Evolutionary conservation across 2,113 vertebrate species (phyloP), one percentile per base, ranked within the genome.

Genomic region (Beaufortia kweichowensis): DNA sequence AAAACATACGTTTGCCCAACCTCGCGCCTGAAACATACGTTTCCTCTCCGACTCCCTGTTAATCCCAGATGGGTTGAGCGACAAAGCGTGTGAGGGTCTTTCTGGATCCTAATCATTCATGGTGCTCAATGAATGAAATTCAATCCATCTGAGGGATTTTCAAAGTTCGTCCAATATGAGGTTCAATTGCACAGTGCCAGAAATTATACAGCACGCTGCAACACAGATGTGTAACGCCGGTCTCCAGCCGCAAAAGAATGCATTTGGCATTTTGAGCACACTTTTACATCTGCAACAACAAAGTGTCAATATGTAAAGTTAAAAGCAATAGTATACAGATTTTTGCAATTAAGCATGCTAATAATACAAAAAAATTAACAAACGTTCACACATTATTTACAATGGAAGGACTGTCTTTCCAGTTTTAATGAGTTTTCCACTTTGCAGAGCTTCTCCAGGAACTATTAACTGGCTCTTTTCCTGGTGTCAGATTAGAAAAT

Each of bases 401-500:
- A 83, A 84, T 80, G 83, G 84, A 87, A 81, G 79, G 75, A 70
- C 77, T 75, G 82, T 78, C 86, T 85, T 85, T 80, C 75, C 76
- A 61, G 55, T 79, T 85, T 81, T 79, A 82, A 86, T 79, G 60
- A 35, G 46, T 70, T 84, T 87, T 87, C 86, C 81, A 71, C 81
- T 79, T 75, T 80, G 73, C 63, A 60, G 70, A 77, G 56, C 67
- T 14, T 71, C 78, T 86, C 81, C 84, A 80, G 75, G 61, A 56
- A 11, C 67, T 59, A 84, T 82, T 80, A 88, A 71, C 59, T 84
- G 84, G 86, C 87, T 17, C 71, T 74, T 67, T 77, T 75, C 81
- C 84, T 85, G 8, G 9, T 59, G 82, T 75, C 80, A 85, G 80
- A 90, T 88, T 82, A 80, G 79, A 85, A 84, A 89, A 86, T 86